Base-by-base conservation (phyloP, 2,113 vertebrate species). In the Semicossyphus pulcher region DNA sequence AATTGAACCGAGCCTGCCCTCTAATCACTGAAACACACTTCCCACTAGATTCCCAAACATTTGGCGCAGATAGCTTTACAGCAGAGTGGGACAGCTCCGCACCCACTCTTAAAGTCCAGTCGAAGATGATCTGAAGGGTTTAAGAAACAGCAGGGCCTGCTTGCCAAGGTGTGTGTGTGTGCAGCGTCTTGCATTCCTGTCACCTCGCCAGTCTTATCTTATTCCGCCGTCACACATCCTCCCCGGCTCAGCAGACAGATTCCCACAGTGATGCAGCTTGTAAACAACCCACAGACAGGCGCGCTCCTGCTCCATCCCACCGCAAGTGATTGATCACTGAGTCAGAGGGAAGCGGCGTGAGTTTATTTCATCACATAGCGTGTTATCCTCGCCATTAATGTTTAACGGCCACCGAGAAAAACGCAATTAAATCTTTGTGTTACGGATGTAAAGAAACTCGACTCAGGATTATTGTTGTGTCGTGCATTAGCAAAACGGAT, bases 1-100 rank as follows among this genome's bases (percentile, higher is more conserved):
- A 76, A 85, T 84, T 84, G 31, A 81, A 65, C 65, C 36, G 51
- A 16, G 63, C 1, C 56, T 66, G 47, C 66, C 41, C 67, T 86
- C 76, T 85, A 88, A 88, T 88, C 79, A 42, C 28, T 31, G 49
- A 56, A 72, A 74, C 54, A 32, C 68, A 65, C 60, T 54, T n/a
- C 63, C 61, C 62, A 32, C 61, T 47, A 23, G 48, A 76, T 76
- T 49, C 76, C 70, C 34, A 77, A 70, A 81, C 60, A 83, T 73
- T 64, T 59, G 60, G 28, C 28, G 4, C 72, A n/a, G 61, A 68
- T 80, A 51, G n/a, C 29, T 29, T 61, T 41, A 12, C 36, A 21
- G 41, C 20, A 31, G 25, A 59, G 41, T 10, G 49, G 56, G 49
- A 49, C 45, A 34, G 18, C 14, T 1, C 45, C 26, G 20, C 66